These are phyloP conservation scores for Zaprionus bogoriensis DNA, from an alignment of 2,888 invertebrate genomes.

Conservation along the genomic window DNA sequence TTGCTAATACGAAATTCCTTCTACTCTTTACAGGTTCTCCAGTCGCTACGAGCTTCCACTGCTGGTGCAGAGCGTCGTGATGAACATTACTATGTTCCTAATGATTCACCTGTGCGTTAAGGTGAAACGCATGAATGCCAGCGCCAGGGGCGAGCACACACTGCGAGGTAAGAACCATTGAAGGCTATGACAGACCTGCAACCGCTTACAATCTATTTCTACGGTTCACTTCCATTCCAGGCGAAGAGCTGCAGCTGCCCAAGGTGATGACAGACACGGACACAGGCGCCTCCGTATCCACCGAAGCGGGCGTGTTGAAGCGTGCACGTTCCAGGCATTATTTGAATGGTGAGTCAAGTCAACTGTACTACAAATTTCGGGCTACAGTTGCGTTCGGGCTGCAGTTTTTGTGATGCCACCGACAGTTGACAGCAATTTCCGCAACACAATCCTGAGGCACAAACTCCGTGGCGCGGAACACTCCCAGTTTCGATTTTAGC, in stretches of 20 bases:
- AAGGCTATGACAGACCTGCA: neutral
- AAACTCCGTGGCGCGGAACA: conserved; percentile 12
- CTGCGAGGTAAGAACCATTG: conserved; percentile 88
- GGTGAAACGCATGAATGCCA: conserved; percentile 89
- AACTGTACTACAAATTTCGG: neutral
- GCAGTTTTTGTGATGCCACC: conserved; percentile 7
- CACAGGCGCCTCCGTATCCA: conserved; percentile 74
- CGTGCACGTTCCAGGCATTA: conserved; percentile 82
- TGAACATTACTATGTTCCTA: conserved; percentile 97
- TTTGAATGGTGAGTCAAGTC: conserved; percentile 80
- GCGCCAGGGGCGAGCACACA: conserved; percentile 86
- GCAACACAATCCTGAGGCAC: conserved; percentile 10
- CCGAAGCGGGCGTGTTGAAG: conserved; percentile 78
- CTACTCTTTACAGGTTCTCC: conserved; percentile 95
- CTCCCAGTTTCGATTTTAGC: conserved; percentile 1
- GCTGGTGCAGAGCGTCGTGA: conserved; percentile 97
- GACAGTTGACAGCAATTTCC: conserved; percentile 51
- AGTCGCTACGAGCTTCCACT: conserved; percentile 97
- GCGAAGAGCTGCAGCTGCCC: conserved; percentile 81
- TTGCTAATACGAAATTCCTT: conserved; percentile 5
- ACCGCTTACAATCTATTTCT: no score
- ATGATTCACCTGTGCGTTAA: conserved; percentile 97
- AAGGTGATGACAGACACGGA: conserved; percentile 81
- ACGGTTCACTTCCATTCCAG: conserved; percentile 56
- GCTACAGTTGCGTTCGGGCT: neutral